phyloP scores from a whole-genome alignment of 2,113 vertebrate genomes.

The Mugil cephalus region DNA sequence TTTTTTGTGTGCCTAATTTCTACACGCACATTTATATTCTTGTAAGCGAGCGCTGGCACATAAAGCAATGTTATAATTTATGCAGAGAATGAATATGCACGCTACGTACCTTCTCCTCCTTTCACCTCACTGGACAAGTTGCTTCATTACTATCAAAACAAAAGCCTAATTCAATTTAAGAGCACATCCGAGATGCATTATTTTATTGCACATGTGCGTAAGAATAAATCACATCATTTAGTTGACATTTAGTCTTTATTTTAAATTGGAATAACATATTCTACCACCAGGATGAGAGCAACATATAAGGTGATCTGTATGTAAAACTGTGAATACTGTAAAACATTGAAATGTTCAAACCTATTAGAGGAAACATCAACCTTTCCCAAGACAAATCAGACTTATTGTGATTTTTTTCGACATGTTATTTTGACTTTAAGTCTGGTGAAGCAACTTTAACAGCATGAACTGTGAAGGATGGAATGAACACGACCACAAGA shows the following conservation, averaged over 20 bases:
- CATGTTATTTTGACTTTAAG: slow-evolving; percentile 34
- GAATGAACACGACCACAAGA: slow-evolving; percentile 8
- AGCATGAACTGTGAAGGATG: slow-evolving; percentile 47
- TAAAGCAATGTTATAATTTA: slow-evolving; percentile 14
- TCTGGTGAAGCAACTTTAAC: slow-evolving; percentile 16
- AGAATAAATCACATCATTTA: background rate
- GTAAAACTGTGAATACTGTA: slow-evolving; percentile 26
- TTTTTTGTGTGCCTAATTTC: slow-evolving; percentile 37
- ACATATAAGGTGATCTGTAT: slow-evolving; percentile 25
- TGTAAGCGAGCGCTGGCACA: slow-evolving; percentile 9
- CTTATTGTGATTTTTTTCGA: slow-evolving; percentile 11
- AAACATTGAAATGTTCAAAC: slow-evolving; percentile 36
- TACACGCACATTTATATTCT: slow-evolving; percentile 21
- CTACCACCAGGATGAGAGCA: slow-evolving; percentile 17
- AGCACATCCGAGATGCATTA: background rate
- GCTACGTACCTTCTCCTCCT: background rate
- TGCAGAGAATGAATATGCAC: slow-evolving; percentile 8
- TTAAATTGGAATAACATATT: slow-evolving; percentile 1
- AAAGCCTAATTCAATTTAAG: background rate
- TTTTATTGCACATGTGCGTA: background rate
- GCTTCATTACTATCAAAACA: too few species aligned
- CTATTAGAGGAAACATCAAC: slow-evolving; percentile 35
- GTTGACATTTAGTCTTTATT: slow-evolving; percentile 18
- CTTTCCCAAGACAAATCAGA: slow-evolving; percentile 35
- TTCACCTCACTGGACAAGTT: background rate